Percentiles rank a stretch among this genome's conserved stretches.
Evolutionary conservation across 2,888 invertebrate species (phyloP).

Genomic region (Tachina lurida): DNA sequence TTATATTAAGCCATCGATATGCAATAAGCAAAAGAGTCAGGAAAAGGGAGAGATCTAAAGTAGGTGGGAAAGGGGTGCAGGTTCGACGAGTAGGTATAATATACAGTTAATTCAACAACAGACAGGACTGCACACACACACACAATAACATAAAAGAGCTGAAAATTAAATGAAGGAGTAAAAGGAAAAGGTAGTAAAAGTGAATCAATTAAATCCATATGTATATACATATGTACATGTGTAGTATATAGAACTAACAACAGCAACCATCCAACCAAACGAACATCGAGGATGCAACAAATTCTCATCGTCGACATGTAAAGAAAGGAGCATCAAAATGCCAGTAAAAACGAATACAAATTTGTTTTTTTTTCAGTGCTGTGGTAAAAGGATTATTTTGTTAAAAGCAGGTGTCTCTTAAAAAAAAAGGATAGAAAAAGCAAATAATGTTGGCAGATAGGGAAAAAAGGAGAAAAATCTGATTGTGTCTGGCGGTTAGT

Average conservation of each 20-base stretch:
- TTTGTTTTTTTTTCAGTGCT: background rate
- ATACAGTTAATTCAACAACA: conserved; percentile 14
- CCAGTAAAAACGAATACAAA: conserved; percentile 8
- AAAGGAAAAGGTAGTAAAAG: conserved; percentile 36
- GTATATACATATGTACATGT: background rate
- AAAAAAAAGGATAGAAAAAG: background rate
- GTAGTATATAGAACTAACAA: conserved; percentile 14
- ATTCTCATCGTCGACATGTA: conserved; percentile 8
- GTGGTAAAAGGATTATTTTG: conserved; percentile 49
- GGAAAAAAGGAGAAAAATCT: conserved; percentile 1
- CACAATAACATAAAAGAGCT: background rate
- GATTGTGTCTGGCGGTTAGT: conserved; percentile 42
- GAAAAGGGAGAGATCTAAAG: background rate
- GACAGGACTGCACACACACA: background rate
- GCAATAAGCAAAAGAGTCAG: conserved; percentile 1
- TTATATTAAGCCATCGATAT: too few relatives aligned
- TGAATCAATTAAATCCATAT: conserved; percentile 60
- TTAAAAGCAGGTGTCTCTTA: conserved; percentile 49
- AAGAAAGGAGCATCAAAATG: conserved; percentile 35
- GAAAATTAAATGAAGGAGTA: conserved; percentile 9
- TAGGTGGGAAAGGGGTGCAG: background rate
- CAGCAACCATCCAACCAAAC: conserved; percentile 1
- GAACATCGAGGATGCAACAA: conserved; percentile 21
- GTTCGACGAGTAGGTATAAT: background rate
- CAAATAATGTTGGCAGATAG: background rate